Evolutionary conservation across 1,140 invertebrate genomes (phyloP).

Genomic region (Drosophila sp.): DNA sequence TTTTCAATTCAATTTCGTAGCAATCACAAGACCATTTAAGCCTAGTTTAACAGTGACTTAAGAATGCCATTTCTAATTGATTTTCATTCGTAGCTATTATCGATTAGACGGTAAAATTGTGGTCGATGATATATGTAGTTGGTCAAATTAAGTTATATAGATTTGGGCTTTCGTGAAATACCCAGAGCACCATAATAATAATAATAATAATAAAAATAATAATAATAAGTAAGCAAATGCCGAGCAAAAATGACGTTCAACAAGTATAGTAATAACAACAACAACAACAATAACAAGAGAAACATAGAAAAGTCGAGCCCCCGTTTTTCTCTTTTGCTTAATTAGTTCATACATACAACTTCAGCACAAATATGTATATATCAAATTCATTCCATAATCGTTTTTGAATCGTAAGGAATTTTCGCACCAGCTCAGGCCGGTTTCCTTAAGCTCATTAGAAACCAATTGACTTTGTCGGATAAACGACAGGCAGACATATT

Average conservation of each 20-base stretch:
- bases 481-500: conserved; percentile 48
- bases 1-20: neutral
- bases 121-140: neutral
- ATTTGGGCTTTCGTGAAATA: conserved; percentile 29
- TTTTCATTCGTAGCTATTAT: too few relatives aligned
- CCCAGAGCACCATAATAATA: conserved; percentile 7
- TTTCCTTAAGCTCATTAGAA: conserved; percentile 69
- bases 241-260: conserved; percentile 42
- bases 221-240: conserved; percentile 18
- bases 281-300: conserved; percentile 18
- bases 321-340: neutral
- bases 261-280: conserved; percentile 41
- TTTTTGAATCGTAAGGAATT: neutral
- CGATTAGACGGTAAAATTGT: neutral
- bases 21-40: neutral
- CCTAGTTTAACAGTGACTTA: too few relatives aligned
- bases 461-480: conserved; percentile 72
- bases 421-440: neutral
- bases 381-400: too few relatives aligned
- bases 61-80: too few relatives aligned
- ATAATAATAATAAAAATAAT: neutral
- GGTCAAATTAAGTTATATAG: neutral
- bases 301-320: conserved; percentile 25
- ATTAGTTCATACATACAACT: neutral
- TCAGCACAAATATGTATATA: too few relatives aligned